Conservation (phyloP, 2,113 vertebrate genomes). For the Hydropotes inermis region DNA sequence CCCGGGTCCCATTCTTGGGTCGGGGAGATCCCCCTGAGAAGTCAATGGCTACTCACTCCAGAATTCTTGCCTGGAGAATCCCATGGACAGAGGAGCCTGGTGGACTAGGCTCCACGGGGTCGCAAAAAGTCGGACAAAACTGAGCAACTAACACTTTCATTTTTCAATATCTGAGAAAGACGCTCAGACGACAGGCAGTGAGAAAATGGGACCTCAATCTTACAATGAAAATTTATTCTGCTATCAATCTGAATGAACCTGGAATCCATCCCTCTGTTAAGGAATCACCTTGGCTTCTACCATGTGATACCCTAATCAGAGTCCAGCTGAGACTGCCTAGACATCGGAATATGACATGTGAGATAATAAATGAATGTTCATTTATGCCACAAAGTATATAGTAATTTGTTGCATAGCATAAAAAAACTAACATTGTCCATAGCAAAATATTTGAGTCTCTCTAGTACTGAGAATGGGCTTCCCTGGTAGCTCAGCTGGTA, state of each 20-base stretch:
- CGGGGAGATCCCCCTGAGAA: rapidly evolving
- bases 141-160: not conserved
- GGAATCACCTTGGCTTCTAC: not conserved
- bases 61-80: not conserved
- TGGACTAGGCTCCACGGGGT: not conserved
- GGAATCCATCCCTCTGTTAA: not conserved
- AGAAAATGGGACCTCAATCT: not conserved
- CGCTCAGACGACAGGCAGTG: not conserved
- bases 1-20: not conserved
- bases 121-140: rapidly evolving
- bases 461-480: not conserved
- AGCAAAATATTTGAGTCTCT: not conserved
- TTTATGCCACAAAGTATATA: not conserved
- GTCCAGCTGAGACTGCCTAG: not conserved
- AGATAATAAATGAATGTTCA: not conserved
- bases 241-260: not conserved
- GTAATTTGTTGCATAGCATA: not conserved
- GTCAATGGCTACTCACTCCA: not conserved
- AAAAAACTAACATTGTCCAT: not conserved
- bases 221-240: not conserved
- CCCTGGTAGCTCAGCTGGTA: not conserved
- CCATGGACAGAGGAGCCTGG: not conserved
- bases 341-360: not conserved
- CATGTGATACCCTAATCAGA: not conserved
- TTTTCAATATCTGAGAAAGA: not conserved